Conservation (phyloP, 2,113 vertebrate genomes). For the Chascanopsetta lugubris region DNA sequence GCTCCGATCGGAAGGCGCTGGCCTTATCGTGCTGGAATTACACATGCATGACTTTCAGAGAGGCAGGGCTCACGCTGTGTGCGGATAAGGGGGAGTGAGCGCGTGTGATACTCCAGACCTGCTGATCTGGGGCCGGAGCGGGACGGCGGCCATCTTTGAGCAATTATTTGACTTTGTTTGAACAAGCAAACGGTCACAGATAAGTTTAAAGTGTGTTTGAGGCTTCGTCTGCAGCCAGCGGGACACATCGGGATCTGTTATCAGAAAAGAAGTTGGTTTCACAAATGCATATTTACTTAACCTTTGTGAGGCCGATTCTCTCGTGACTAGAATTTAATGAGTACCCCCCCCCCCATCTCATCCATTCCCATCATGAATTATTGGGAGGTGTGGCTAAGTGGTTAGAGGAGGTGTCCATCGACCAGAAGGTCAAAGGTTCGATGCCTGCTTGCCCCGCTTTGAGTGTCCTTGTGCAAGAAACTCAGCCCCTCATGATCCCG, state of each 20-base stretch:
- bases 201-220: constrained; percentile 70
- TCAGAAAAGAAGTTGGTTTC: constrained; percentile 34
- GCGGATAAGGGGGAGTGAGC: constrained; percentile 65
- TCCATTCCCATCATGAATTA: too few species aligned
- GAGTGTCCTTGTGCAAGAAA: too few species aligned
- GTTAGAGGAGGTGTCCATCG: too few species aligned
- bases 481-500: too few species aligned
- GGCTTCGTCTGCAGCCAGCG: constrained; percentile 55
- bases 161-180: constrained; percentile 60
- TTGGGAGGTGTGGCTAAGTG: too few species aligned
- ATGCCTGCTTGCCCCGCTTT: too few species aligned
- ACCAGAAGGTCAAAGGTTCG: too few species aligned
- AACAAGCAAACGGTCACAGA: constrained; percentile 45
- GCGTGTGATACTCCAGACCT: constrained; percentile 62
- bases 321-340: constrained; percentile 3
- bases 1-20: constrained; percentile 28
- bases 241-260: constrained; percentile 47
- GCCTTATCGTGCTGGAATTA: constrained; percentile 55
- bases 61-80: constrained; percentile 58
- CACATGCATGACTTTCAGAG: constrained; percentile 65
- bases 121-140: constrained; percentile 55
- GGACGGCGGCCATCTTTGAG: constrained; percentile 67
- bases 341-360: too few species aligned
- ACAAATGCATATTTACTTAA: constrained; percentile 32
- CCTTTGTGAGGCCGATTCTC: constrained; percentile 36